Conservation (phyloP, 1,140 invertebrate genomes). For the Macrobrachium nipponense region DNA sequence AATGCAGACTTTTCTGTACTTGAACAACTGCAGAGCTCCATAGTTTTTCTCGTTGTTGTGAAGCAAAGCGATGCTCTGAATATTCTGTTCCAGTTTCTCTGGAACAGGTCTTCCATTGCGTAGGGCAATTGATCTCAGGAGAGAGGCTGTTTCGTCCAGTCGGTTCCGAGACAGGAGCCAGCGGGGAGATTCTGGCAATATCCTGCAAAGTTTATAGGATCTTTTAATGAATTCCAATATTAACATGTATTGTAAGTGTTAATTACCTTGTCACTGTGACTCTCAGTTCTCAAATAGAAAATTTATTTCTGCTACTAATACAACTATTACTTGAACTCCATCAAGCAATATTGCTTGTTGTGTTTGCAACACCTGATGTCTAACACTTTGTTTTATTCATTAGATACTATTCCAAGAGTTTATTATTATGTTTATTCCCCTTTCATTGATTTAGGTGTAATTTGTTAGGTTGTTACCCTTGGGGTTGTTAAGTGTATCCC, state of each 20-base stretch:
- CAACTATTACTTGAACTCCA: too few relatives aligned
- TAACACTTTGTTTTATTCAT: too few relatives aligned
- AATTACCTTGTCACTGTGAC: not conserved
- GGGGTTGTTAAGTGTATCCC: too few relatives aligned
- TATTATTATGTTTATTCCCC: too few relatives aligned
- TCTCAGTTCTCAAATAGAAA: too few relatives aligned
- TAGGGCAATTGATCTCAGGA: slow-evolving; percentile 47
- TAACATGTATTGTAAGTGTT: not conserved
- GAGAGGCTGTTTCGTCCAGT: slow-evolving; percentile 35
- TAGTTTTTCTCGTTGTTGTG: slow-evolving; percentile 44
- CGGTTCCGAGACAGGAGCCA: slow-evolving; percentile 59
- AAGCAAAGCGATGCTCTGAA: slow-evolving; percentile 3
- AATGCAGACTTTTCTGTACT: slow-evolving; percentile 26
- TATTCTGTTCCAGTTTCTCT: slow-evolving; percentile 42
- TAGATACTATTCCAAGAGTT: too few relatives aligned
- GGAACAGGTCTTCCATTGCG: slow-evolving; percentile 51
- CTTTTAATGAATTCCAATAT: not conserved
- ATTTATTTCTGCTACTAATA: too few relatives aligned
- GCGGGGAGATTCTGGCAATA: slow-evolving; percentile 62
- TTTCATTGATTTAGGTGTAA: too few relatives aligned
- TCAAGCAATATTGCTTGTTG: too few relatives aligned
- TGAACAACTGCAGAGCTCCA: slow-evolving; percentile 49
- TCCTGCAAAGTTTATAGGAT: slow-evolving; percentile 11
- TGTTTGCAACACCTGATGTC: too few relatives aligned
- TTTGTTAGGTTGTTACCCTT: too few relatives aligned